A percentile compares a stretch with the other conserved stretches of the same genome.
Evolutionary conservation across 2,888 invertebrate genomes (phyloP).

Genomic region (Eudasyphora cyanicolor): DNA sequence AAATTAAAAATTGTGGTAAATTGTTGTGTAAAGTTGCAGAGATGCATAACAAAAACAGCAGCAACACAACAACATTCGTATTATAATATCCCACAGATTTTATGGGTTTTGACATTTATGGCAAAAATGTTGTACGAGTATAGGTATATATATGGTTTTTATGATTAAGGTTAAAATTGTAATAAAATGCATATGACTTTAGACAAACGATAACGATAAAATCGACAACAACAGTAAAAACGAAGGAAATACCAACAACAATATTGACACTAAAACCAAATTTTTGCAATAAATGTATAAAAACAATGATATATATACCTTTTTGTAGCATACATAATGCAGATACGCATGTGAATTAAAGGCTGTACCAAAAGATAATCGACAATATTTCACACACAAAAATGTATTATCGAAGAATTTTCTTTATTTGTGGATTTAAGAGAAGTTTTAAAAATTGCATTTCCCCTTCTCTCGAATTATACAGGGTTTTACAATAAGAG

Average conservation of each 20-base stretch:
- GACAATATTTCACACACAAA: no score
- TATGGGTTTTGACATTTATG: slow-evolving; percentile 21
- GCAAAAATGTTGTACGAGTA: neutral
- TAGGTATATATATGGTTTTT: slow-evolving; percentile 7
- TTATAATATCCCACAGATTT: neutral
- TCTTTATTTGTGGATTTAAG: no score
- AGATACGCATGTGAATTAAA: neutral
- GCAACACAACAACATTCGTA: slow-evolving; percentile 6
- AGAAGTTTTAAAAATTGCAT: no score
- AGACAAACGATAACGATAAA: slow-evolving; percentile 22
- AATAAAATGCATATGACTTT: slow-evolving; percentile 42
- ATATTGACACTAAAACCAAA: slow-evolving; percentile 1
- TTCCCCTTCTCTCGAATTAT: no score
- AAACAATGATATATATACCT: slow-evolving; percentile 54
- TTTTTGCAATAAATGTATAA: slow-evolving; percentile 27
- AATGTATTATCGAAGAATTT: no score
- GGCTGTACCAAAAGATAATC: neutral
- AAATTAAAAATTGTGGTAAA: slow-evolving; percentile 33
- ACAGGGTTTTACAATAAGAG: no score
- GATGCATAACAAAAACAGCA: neutral
- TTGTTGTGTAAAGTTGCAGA: no score
- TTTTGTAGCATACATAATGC: slow-evolving; percentile 31
- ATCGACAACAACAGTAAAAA: neutral
- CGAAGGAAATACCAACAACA: no score
- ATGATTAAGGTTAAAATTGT: slow-evolving; percentile 20